phyloP scores from a whole-genome alignment of 2,888 invertebrate species.

The Agonopterix heracliana region DNA sequence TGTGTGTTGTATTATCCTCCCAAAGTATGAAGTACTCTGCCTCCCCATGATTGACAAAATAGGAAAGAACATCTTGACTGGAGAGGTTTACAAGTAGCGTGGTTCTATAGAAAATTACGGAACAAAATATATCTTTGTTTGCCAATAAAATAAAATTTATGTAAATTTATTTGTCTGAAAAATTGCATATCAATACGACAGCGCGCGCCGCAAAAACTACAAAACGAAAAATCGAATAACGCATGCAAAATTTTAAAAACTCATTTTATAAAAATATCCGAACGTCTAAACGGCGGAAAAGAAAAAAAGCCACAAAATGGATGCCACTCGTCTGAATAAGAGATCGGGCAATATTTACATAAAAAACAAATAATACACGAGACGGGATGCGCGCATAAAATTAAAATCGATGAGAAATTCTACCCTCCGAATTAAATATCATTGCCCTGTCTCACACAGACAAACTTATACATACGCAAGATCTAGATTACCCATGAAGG shows the following conservation, averaged over 20 bases:
- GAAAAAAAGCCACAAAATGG: conserved; percentile 54
- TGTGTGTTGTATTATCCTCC: conserved; percentile 11
- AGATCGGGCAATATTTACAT: conserved; percentile 69
- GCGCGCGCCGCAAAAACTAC: too few relatives aligned
- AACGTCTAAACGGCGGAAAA: conserved; percentile 51
- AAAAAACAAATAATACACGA: conserved; percentile 73
- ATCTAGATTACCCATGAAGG: conserved; percentile 62
- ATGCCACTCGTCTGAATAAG: conserved; percentile 62
- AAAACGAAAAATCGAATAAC: too few relatives aligned
- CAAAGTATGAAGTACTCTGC: background rate
- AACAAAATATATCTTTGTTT: background rate
- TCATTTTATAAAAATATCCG: conserved; percentile 13
- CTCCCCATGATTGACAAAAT: too few relatives aligned
- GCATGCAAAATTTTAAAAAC: background rate
- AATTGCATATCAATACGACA: too few relatives aligned
- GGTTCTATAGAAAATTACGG: background rate
- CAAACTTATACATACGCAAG: conserved; percentile 35
- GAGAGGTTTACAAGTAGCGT: too few relatives aligned
- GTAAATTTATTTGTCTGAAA: background rate
- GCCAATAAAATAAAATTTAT: background rate
- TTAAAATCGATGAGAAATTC: conserved; percentile 74
- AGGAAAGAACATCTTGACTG: too few relatives aligned
- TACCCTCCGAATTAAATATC: conserved; percentile 75
- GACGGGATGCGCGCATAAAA: conserved; percentile 75
- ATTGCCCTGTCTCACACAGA: conserved; percentile 59